Evolutionary conservation across 2,888 invertebrate genomes (phyloP).

Genomic region (Campoplex capitator): DNA sequence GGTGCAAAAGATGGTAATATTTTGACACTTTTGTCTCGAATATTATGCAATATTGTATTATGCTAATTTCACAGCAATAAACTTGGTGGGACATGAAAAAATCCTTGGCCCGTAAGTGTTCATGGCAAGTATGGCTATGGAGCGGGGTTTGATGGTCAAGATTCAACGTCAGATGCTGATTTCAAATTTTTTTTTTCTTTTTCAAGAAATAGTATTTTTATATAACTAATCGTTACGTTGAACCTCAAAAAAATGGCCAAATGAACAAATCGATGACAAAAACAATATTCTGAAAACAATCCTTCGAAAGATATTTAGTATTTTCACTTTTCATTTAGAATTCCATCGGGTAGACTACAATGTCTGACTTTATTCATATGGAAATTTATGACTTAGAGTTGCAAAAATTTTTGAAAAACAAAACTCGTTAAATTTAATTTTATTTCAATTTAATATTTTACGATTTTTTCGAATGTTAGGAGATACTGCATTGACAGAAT

Average conservation of each 20-base stretch:
- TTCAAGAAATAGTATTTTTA: not conserved
- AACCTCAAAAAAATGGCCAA: not conserved
- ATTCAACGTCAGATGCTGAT: not conserved
- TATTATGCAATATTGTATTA: slow-evolving; percentile 73
- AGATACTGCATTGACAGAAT: not conserved
- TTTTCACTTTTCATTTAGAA: not conserved
- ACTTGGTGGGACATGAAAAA: slow-evolving; percentile 65
- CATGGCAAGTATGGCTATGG: slow-evolving; percentile 29
- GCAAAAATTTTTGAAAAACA: not conserved
- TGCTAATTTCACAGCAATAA: slow-evolving; percentile 73
- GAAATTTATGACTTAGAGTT: not conserved
- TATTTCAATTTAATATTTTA: not conserved
- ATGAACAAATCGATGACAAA: not conserved
- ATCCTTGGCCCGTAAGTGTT: slow-evolving; percentile 36
- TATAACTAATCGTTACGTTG: not conserved
- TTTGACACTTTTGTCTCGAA: slow-evolving; percentile 39
- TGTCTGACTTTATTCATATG: not conserved
- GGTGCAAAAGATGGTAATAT: slow-evolving; percentile 65
- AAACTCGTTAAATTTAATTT: not conserved
- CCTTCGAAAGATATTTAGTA: not conserved
- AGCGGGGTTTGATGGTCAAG: slow-evolving; percentile 33
- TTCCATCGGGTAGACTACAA: not conserved
- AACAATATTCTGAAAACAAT: not conserved
- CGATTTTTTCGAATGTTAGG: not conserved
- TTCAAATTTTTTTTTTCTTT: not conserved